Evolutionary conservation across 2,888 invertebrate species (phyloP).

Genomic region (Homarus gammarus): DNA sequence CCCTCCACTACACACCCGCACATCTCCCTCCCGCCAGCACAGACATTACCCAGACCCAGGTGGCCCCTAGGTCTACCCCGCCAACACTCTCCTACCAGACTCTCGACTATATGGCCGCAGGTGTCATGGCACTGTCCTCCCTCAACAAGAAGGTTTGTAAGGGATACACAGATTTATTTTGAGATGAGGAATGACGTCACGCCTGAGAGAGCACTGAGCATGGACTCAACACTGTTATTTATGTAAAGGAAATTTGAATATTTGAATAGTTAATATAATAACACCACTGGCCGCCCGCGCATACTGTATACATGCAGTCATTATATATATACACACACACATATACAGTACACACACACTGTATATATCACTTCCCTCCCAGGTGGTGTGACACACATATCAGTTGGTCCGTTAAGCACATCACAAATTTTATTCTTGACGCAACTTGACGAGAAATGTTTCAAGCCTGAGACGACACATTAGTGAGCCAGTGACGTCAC

Average conservation of each 20-base stretch:
- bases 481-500: too few relatives aligned
- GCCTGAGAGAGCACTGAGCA: not conserved
- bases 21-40: not conserved
- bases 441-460: not conserved
- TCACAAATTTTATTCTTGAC: not conserved
- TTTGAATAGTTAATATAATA: too few relatives aligned
- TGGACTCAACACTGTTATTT: not conserved
- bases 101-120: not conserved
- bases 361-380: too few relatives aligned
- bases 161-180: not conserved
- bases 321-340: conserved; percentile 16
- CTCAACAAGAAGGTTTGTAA: not conserved
- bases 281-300: too few relatives aligned
- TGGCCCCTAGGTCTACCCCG: not conserved
- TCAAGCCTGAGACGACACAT: not conserved
- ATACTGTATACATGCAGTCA: too few relatives aligned
- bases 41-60: not conserved
- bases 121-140: not conserved
- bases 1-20: not conserved
- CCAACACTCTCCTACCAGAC: not conserved
- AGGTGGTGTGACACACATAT: too few relatives aligned
- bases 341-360: conserved; percentile 2
- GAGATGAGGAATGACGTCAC: not conserved
- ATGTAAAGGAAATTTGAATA: too few relatives aligned
- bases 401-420: too few relatives aligned